Evolutionary conservation across 2,113 vertebrate species (phyloP), one percentile per base, ranked within the genome.

Genomic region (Rhabdomys dilectus): DNA sequence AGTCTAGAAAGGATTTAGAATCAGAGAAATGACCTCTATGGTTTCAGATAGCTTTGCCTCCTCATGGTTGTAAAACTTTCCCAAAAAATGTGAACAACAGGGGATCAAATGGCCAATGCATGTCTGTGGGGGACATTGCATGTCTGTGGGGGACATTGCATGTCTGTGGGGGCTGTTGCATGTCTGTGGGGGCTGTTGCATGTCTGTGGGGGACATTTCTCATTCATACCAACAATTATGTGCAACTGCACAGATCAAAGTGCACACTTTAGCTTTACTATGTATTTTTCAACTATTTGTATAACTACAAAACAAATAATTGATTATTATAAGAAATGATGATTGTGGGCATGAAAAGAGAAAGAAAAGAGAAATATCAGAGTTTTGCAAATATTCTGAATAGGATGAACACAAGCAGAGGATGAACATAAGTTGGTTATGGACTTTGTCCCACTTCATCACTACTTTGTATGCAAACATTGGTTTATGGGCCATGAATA

Each of bases 221-320:
- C 17, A 80, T 53, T 36, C 48, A 80, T 11, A 78, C 31, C 4
- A 34, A 4, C 72, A 75, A 39, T 70, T 39, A 73, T 56, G 45
- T 64, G 73, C 66, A 91, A 66, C 90, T 86, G 3, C n/a, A 87
- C 34, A 91, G 29, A 77, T 84, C 77, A 87, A 76, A 91, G 78
- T 82, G 72, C 89, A 39, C 36, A 36, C 24, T 78, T 80, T 76
- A 80, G 26, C 13, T 12, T 48, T 53, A 91, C 1, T 77, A 82
- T 53, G 7, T 48, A 13, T 8, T n/a, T 70, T 76, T 86, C 24
- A 68, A 42, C 12, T 62, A 78, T 75, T 76, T 76, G 78, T 91
- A 4, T 34, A 15, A 42, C 3, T 21, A 60, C 21, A 77, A 89
- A 56, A 66, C 12, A 76, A 95, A 53, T 34, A 80, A 36, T 36